phyloP scores from a whole-genome alignment of 1,140 invertebrate species.

The Drosophila burlai region DNA sequence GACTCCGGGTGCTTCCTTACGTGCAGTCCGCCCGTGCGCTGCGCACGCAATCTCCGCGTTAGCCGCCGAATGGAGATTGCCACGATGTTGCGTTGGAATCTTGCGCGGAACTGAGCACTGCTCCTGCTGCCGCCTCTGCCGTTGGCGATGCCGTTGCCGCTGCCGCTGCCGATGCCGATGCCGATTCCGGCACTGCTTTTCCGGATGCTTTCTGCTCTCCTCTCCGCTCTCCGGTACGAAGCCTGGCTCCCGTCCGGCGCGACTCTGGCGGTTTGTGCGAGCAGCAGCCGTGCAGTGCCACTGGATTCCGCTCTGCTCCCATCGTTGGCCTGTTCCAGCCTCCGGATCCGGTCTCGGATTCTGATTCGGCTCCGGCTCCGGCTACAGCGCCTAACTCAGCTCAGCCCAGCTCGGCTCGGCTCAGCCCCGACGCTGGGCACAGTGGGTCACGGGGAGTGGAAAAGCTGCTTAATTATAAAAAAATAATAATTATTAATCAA shows the following conservation, averaged over 20 bases:
- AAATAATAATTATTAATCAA: neutral
- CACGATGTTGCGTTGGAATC: slow-evolving; percentile 76
- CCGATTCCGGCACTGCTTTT: slow-evolving; percentile 3
- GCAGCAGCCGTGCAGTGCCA: slow-evolving; percentile 67
- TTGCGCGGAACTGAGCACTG: slow-evolving; percentile 62
- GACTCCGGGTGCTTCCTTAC: slow-evolving; percentile 53
- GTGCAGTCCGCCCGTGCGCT: slow-evolving; percentile 58
- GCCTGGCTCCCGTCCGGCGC: slow-evolving; percentile 41
- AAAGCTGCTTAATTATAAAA: no score
- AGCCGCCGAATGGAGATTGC: slow-evolving; percentile 63
- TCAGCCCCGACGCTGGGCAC: slow-evolving; percentile 8
- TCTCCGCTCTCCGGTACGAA: slow-evolving; percentile 35
- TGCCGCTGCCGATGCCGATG: neutral
- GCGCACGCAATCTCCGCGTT: slow-evolving; percentile 69
- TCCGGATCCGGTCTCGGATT: slow-evolving; percentile 50
- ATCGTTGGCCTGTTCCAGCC: slow-evolving; percentile 36
- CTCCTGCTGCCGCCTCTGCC: slow-evolving; percentile 1
- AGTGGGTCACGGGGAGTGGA: neutral
- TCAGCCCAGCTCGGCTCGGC: slow-evolving; percentile 12
- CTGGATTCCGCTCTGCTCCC: slow-evolving; percentile 44
- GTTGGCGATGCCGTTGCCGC: neutral
- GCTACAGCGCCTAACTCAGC: slow-evolving; percentile 12
- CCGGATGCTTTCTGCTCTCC: slow-evolving; percentile 19
- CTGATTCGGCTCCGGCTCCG: slow-evolving; percentile 12
- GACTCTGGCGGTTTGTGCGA: slow-evolving; percentile 27